Base-by-base conservation (phyloP, 2,113 vertebrate species). In the Tapirus terrestris region DNA sequence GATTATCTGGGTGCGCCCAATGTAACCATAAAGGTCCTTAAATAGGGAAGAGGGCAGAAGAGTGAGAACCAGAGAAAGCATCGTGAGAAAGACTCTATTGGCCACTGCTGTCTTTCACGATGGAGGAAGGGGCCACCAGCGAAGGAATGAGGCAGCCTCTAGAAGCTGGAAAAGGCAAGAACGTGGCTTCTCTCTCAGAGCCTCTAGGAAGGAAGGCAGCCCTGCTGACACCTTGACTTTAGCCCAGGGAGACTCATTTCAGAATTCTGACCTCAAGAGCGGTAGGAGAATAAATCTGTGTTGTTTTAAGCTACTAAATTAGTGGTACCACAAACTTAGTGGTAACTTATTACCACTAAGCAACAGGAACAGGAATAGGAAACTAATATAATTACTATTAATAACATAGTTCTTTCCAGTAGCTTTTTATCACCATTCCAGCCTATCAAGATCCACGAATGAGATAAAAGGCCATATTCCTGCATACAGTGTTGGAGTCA, bases 381-480 rank as follows among this genome's bases (percentile, higher is more conserved):
- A 91, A 53, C 21, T 11, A 58, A 58, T 11, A 56, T 17, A 53
- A 61, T 1, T 72, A 82, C 20, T 8, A n/a, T 20, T 67, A 25
- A 73, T 33, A 58, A n/a, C 0, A 65, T 31, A 27, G 61, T 45
- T 67, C 51, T 86, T 61, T 43, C 45, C 61, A 73, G 9, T 31
- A 31, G 53, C 21, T 89, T 75, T 60, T 81, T n/a, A 53, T 23
- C 56, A 21, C 18, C 27, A 82, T 36, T 39, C 20, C 14, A 56
- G 85, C 4, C 60, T 76, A 43, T 75, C 65, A 56, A 56, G 85
- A 63, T 39, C 58, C 45, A 48, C 39, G 13, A 67, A 33, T 68
- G 23, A 79, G 70, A 63, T 36, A 80, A 56, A 68, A 81, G 29
- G n/a, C n/a, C 93, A 89, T 7, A 39, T 70, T 43, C 63, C 72